Evolutionary conservation across 2,113 vertebrate genomes (phyloP).

Genomic region (Dicentrarchus labrax): DNA sequence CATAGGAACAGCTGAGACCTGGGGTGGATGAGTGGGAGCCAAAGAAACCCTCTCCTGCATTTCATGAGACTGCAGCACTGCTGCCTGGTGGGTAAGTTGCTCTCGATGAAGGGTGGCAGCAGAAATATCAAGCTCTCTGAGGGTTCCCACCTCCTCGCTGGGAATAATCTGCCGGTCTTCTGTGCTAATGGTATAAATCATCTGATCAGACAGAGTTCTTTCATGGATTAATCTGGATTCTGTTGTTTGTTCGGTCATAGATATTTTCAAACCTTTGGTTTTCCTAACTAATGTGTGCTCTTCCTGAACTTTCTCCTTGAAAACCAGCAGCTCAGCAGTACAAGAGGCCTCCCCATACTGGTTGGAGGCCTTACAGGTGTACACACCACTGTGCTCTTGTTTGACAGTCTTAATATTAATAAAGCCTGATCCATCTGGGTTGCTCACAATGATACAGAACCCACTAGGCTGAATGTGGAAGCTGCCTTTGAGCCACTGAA

Average conservation of each 20-base stretch:
- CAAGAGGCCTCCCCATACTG: conserved; percentile 84
- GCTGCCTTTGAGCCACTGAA: conserved; percentile 88
- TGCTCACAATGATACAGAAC: conserved; percentile 77
- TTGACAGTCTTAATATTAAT: conserved; percentile 82
- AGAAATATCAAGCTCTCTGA: conserved; percentile 73
- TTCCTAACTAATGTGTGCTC: conserved; percentile 60
- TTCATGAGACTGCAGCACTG: conserved; percentile 78
- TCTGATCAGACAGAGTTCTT: conserved; percentile 69
- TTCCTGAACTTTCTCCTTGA: conserved; percentile 66
- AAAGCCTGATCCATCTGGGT: conserved; percentile 87
- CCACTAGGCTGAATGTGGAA: conserved; percentile 77
- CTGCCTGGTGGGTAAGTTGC: conserved; percentile 77
- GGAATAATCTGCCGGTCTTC: conserved; percentile 77
- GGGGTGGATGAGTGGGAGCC: conserved; percentile 48
- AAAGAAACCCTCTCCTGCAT: conserved; percentile 75
- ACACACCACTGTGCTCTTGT: conserved; percentile 85
- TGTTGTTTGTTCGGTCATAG: conserved; percentile 66
- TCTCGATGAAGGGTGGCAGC: conserved; percentile 78
- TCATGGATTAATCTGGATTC: conserved; percentile 73
- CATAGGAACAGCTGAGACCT: conserved; percentile 59
- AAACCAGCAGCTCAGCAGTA: conserved; percentile 85
- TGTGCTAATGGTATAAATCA: conserved; percentile 81
- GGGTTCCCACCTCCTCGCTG: conserved; percentile 77
- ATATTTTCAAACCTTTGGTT: conserved; percentile 72
- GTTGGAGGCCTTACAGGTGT: conserved; percentile 87